These are phyloP conservation scores for Halcyon smyrnensis DNA, from an alignment of 2,797 vertebrate species.

Conservation along the genomic window DNA sequence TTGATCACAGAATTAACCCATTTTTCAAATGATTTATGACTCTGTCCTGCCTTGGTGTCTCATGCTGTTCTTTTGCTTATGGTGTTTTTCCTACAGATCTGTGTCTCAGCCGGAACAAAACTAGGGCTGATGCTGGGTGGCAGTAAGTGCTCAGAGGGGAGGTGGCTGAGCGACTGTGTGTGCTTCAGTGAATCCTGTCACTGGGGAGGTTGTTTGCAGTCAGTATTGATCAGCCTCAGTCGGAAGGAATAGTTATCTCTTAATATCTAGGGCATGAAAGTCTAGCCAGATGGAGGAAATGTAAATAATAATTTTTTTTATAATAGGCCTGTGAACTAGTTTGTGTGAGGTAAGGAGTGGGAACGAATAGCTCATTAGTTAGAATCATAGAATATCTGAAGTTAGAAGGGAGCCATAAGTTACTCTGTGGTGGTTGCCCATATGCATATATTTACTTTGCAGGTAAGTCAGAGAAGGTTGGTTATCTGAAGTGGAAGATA, in stretches of 20 bases:
- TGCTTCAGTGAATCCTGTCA: neutral
- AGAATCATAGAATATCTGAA: neutral
- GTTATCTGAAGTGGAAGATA: neutral
- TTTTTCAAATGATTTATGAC: neutral
- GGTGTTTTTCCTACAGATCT: neutral
- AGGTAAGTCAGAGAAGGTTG: neutral
- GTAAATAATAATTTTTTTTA: neutral
- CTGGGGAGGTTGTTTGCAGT: neutral
- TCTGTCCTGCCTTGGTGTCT: neutral
- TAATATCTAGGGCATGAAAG: neutral
- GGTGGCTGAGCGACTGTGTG: neutral
- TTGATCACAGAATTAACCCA: neutral
- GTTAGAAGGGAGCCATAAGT: neutral
- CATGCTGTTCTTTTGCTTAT: neutral
- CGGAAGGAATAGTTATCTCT: neutral
- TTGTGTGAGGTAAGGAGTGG: neutral
- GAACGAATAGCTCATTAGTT: neutral
- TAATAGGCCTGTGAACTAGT: neutral
- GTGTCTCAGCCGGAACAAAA: neutral
- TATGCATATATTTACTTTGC: neutral
- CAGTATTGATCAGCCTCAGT: neutral
- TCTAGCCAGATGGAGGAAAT: neutral
- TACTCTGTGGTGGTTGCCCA: neutral
- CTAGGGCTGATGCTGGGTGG: neutral
- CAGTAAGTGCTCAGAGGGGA: neutral